Conservation (phyloP, 2,888 invertebrate genomes). For the Andrena minutula region DNA sequence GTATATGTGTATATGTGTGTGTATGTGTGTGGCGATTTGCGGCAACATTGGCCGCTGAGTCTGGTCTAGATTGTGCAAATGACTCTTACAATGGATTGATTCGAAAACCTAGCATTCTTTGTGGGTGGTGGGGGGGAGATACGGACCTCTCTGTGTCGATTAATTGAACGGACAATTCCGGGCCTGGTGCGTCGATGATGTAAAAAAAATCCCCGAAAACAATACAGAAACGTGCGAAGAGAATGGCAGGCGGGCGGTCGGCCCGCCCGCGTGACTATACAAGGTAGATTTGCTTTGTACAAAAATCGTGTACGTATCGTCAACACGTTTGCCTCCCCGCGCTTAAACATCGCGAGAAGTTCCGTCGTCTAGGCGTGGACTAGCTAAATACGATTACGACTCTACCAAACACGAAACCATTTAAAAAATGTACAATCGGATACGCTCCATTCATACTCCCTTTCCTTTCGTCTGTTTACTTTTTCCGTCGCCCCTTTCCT, state of each 20-base stretch:
- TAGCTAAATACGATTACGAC: conserved; percentile 78
- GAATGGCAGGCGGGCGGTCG: conserved; percentile 38
- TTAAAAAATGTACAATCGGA: conserved; percentile 73
- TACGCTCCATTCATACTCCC: conserved; percentile 57
- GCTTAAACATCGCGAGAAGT: conserved; percentile 47
- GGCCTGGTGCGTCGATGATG: conserved; percentile 33
- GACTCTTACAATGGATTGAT: conserved; percentile 47
- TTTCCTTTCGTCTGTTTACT: conserved; percentile 6
- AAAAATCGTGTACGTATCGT: conserved; percentile 30
- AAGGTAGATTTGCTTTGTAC: conserved; percentile 40
- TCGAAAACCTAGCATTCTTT: conserved; percentile 44
- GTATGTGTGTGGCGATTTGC: conserved; percentile 13
- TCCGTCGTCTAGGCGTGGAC: conserved; percentile 77
- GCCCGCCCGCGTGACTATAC: conserved; percentile 33
- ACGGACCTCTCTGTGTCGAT: conserved; percentile 31
- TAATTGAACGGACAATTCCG: conserved; percentile 30
- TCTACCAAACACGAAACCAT: conserved; percentile 77
- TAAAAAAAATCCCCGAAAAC: conserved; percentile 22
- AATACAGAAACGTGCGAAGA: conserved; percentile 37
- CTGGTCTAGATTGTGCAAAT: conserved; percentile 54
- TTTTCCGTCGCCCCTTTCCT: not conserved
- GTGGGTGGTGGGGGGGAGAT: not conserved
- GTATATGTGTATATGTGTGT: conserved; percentile 57
- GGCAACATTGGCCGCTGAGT: conserved; percentile 11
- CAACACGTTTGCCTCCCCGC: conserved; percentile 41